phyloP scores from a whole-genome alignment of 2,888 invertebrate species.

The Morpho deidamia region DNA sequence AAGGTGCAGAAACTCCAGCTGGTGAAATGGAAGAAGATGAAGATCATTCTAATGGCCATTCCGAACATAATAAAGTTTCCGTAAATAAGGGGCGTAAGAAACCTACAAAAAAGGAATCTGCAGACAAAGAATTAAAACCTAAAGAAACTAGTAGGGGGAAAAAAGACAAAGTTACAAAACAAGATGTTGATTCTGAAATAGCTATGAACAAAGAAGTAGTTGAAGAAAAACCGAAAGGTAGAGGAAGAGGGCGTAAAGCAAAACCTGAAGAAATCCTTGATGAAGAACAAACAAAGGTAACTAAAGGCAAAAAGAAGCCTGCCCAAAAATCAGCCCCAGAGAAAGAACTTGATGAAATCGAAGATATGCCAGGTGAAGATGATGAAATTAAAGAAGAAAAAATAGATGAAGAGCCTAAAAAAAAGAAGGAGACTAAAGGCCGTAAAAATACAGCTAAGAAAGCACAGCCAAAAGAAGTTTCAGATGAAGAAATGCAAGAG shows the following conservation, averaged over 20 bases:
- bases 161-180: conserved; percentile 38
- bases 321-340: conserved; percentile 26
- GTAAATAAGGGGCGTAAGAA: conserved; percentile 53
- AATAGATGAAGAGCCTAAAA: conserved; percentile 45
- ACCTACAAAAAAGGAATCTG: conserved; percentile 48
- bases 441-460: conserved; percentile 53
- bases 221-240: conserved; percentile 52
- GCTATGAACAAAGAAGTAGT: conserved; percentile 28
- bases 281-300: conserved; percentile 44
- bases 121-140: conserved; percentile 36
- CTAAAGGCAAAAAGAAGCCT: conserved; percentile 34
- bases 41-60: conserved; percentile 46
- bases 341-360: conserved; percentile 26
- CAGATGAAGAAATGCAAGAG: conserved; percentile 37
- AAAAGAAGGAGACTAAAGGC: conserved; percentile 55
- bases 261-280: conserved; percentile 33
- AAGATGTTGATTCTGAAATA: conserved; percentile 31
- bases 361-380: conserved; percentile 38
- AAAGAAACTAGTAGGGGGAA: conserved; percentile 44
- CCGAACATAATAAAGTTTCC: conserved; percentile 31
- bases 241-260: conserved; percentile 49
- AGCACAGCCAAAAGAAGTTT: conserved; percentile 47
- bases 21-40: conserved; percentile 44
- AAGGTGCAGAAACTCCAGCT: conserved; percentile 34
- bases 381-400: conserved; percentile 43